Evolutionary conservation across 2,888 invertebrate species (phyloP), one percentile per base, ranked within the genome.

Genomic region (Cancer borealis): DNA sequence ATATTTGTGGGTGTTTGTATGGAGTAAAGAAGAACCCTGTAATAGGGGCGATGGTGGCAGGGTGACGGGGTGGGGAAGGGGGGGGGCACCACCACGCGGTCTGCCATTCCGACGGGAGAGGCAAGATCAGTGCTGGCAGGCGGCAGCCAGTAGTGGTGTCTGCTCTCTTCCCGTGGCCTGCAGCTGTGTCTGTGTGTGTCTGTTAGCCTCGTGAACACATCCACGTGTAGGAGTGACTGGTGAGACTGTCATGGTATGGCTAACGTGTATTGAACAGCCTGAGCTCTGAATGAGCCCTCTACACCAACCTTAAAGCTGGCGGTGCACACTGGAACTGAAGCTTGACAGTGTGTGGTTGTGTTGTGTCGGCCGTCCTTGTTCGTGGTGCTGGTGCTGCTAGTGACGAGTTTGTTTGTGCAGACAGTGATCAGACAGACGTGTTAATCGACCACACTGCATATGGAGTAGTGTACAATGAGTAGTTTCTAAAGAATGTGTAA

Each of bases 21-120:
- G 79, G 30, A 26, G 21, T 79, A 79, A 79, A 79, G 79, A 79
- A 30, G 79, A 79, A 10, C 30, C 26, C 79, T 30, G 10, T 10
- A 26, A 8, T 12, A 26, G 79, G 30, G 12, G 26, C 5, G 30
- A 30, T 10, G 30, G 30, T 10, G 30, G 79, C 8, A 30, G 79
- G 30, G 26, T 30, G 30, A 6, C 66, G 79, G 6, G 10, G 30
- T 21, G 79, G 79, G 79, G 79, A 10, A 30, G 30, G 79, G 79
- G 14, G 30, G 79, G 30, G 30, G 79, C 79, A 30, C 79, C 79
- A 79, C 79, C 79, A 79, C 79, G 79, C 79, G 79, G 79, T 79
- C 79, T 79, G 79, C 79, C 79, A 79, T 30, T 79, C 79, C 79
- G 79, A 8, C 79, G 79, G 30, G 30, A 79, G 30, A 30, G 21